Base-by-base conservation (phyloP, 2,797 vertebrate species). In the Lepus townsendii region DNA sequence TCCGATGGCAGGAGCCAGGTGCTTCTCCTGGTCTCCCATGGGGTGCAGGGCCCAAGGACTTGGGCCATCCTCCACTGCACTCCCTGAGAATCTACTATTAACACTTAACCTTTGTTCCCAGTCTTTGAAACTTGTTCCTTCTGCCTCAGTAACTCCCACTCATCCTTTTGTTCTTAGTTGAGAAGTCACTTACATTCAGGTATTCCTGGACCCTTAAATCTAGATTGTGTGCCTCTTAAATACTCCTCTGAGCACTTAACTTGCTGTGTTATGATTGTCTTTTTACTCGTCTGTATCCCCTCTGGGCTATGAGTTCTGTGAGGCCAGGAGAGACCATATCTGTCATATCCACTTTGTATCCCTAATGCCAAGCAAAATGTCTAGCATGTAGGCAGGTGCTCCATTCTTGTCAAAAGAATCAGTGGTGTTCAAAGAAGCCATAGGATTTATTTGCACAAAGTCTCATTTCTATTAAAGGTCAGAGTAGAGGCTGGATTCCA, bases 121-220 rank as follows among this genome's bases (percentile, higher is more conserved):
- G 22, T 69, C 30, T 95, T 86, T 88, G 73, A 90, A 35, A 17
- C 9, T 77, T 79, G 32, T 84, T 83, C 26, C 14, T 19, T 90
- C 24, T 92, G 35, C 54, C 65, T 95, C 54, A 22, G 38, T 14
- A n/a, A 57, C 7, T 72, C 66, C 30, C 73, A 38, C 7, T 83
- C 38, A 88, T 90, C n/a, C 3, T 92, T 95, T 82, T 11, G 62
- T 66, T 85, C 62, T 89, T 57, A 93, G 26, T 14, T 62, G 88
- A 69, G 66, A 83, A 57, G 52, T 76, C 12, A 32, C 86, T 90
- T 93, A 47, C 30, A 83, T 82, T 92, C 62, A 60, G 27, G 32
- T 80, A 38, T 77, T 68, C 50, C 38, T 91, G 95, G 62, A 95
- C 47, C 54, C n/a, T 83, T 87, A 75, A 54, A 54, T 73, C 62